phyloP scores from a whole-genome alignment of 1,140 invertebrate genomes.

The Drosophila takahashii region DNA sequence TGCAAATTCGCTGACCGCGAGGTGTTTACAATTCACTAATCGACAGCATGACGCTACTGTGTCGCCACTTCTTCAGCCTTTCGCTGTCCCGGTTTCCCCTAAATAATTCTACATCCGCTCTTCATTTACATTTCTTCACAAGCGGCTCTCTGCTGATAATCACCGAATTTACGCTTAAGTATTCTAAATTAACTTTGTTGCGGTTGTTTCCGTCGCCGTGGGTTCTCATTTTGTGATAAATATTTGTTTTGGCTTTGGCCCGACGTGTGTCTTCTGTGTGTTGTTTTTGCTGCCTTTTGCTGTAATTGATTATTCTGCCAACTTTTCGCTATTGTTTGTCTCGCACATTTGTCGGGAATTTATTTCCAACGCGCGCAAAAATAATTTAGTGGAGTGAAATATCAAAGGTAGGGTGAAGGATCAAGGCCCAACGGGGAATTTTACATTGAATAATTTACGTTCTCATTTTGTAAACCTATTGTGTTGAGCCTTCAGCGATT shows the following conservation, averaged over 20 bases:
- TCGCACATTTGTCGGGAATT: slow-evolving; percentile 36
- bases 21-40: slow-evolving; percentile 45
- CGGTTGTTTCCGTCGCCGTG: slow-evolving; percentile 7
- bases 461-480: not conserved
- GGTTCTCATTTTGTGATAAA: slow-evolving; percentile 40
- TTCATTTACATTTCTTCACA: slow-evolving; percentile 32
- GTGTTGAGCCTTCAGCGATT: not conserved
- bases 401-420: slow-evolving; percentile 8
- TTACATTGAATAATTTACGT: not conserved
- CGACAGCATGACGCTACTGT: slow-evolving; percentile 29
- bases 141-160: slow-evolving; percentile 32
- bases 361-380: slow-evolving; percentile 35
- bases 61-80: slow-evolving; percentile 14
- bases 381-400: slow-evolving; percentile 23
- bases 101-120: slow-evolving; percentile 7
- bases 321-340: slow-evolving; percentile 42
- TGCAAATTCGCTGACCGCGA: slow-evolving; percentile 36
- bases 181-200: slow-evolving; percentile 46
- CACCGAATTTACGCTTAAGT: slow-evolving; percentile 39
- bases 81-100: not conserved
- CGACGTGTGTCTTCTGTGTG: slow-evolving; percentile 28
- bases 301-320: slow-evolving; percentile 52
- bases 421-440: not conserved
- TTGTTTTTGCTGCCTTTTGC: slow-evolving; percentile 29
- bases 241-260: slow-evolving; percentile 45